Base-by-base conservation (phyloP, 2,888 invertebrate species). In the Spatulosminthurus flaviceps region DNA sequence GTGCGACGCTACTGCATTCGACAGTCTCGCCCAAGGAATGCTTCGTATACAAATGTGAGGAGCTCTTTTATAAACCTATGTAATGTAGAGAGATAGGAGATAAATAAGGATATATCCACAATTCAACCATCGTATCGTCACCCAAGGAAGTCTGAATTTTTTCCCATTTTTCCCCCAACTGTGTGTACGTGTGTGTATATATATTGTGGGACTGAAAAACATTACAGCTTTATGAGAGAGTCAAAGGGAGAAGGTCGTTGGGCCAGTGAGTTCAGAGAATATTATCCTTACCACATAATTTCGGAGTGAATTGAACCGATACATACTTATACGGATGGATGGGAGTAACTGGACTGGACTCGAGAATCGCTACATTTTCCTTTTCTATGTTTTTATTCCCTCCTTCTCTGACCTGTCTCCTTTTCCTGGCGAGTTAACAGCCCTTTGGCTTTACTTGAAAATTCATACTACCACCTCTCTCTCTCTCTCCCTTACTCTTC, bases 221-320 rank as follows among this genome's bases (percentile, higher is more conserved):
- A 13, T 1, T 26, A 67, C 21, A 51, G 72, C 26, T 22, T 73
- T 73, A 24, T 21, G 70, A 70, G n/a, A n/a, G 70, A 34, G 70
- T 22, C 21, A 70, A 26, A 69, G 19, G 24, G 34, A 29, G 34
- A 69, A 69, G 34, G 29, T 70, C 41, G 41, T 21, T 21, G 70
- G 70, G 70, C 70, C 41, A 34, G 22, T 26, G 69, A 69, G 69
- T 34, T 69, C 34, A 28, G 4, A 71, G 34, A 71, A 71, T 71
- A 71, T 71, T 71, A 71, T 71, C 70, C 41, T 71, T 71, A 64
- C 41, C 70, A 71, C 72, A 72, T 51, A 51, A 42, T 41, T 72
- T 72, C 22, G 19, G 22, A 72, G 41, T 72, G 72, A 72, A 51
- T 34, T 21, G 34, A 71, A 71, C 71, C 71, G 22, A 34, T 64